Conservation (phyloP, 2,113 vertebrate genomes). For the Hydrochoerus hydrochaeris region DNA sequence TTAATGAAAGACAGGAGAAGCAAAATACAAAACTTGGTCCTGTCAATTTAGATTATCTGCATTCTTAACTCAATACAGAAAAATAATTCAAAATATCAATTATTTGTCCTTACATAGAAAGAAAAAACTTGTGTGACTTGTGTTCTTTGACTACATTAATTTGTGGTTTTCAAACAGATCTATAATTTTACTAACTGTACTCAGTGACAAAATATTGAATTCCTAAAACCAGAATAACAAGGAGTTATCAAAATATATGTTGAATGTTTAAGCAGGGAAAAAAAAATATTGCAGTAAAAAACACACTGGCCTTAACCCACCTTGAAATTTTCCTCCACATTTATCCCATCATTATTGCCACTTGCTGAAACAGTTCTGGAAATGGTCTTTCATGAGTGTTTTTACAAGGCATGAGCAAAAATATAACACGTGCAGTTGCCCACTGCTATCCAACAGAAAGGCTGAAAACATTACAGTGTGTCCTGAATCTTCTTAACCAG, state of each 20-base stretch:
- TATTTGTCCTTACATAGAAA: neutral
- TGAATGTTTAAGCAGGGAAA: neutral
- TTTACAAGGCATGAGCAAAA: neutral
- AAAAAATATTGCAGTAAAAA: neutral
- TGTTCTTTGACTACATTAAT: neutral
- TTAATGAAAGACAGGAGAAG: neutral
- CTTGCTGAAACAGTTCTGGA: neutral
- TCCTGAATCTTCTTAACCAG: neutral
- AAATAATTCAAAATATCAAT: constrained; percentile 20
- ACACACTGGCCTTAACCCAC: neutral
- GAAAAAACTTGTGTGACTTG: neutral
- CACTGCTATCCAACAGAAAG: neutral
- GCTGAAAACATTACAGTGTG: neutral
- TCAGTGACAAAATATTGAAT: neutral
- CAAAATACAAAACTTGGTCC: neutral
- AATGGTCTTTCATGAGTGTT: neutral
- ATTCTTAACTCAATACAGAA: constrained; percentile 24
- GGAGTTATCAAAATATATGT: neutral
- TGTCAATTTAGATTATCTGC: neutral
- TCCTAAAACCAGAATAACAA: constrained; percentile 28
- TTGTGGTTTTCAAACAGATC: neutral
- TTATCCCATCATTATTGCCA: neutral
- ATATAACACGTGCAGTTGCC: neutral
- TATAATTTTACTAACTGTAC: neutral
- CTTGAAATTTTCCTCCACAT: too few relatives aligned